Percentiles rank a stretch among this genome's conserved stretches.
These are phyloP conservation scores for Hyperoplus lanceolatus DNA, from an alignment of 2,797 vertebrate genomes.

Conservation along the genomic window DNA sequence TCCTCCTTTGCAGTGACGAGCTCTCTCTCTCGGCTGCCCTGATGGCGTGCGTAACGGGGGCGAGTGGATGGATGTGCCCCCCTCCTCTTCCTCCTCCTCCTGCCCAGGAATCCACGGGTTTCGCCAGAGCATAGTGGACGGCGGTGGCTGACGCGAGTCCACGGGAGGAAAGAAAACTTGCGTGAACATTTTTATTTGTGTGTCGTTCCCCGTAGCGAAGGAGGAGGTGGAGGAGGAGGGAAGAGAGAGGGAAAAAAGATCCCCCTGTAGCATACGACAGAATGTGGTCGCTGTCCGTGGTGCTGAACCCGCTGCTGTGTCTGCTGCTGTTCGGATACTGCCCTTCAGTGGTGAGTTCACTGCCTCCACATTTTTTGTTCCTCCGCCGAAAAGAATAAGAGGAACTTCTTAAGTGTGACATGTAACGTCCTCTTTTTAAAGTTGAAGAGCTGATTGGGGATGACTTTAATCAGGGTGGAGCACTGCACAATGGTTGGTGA, in stretches of 20 bases:
- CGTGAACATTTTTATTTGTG: conserved; percentile 37
- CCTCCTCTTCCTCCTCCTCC: conserved; percentile 49
- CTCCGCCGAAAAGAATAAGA: background rate
- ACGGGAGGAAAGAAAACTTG: conserved; percentile 75
- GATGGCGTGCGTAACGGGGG: conserved; percentile 71
- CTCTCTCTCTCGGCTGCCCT: conserved; percentile 53
- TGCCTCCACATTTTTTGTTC: conserved; percentile 16
- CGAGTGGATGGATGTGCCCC: conserved; percentile 64
- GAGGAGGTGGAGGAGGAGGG: conserved; percentile 32
- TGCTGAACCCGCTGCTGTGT: conserved; percentile 90
- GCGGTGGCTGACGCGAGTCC: conserved; percentile 57
- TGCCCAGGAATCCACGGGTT: conserved; percentile 69
- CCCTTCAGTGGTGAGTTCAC: conserved; percentile 89
- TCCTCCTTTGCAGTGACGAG: conserved; percentile 67
- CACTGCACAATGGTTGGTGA: background rate
- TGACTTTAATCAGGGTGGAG: conserved; percentile 21
- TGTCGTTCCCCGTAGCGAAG: conserved; percentile 3
- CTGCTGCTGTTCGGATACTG: conserved; percentile 90
- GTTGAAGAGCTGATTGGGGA: conserved; percentile 9
- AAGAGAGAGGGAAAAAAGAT: conserved; percentile 5
- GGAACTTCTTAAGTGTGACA: conserved; percentile 21
- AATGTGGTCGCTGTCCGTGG: conserved; percentile 89
- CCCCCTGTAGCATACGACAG: conserved; percentile 32
- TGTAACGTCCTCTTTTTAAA: conserved; percentile 13
- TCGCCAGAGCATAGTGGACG: conserved; percentile 72